These are phyloP conservation scores for Bombus balteatus DNA, from an alignment of 1,140 invertebrate genomes.

Conservation along the genomic window DNA sequence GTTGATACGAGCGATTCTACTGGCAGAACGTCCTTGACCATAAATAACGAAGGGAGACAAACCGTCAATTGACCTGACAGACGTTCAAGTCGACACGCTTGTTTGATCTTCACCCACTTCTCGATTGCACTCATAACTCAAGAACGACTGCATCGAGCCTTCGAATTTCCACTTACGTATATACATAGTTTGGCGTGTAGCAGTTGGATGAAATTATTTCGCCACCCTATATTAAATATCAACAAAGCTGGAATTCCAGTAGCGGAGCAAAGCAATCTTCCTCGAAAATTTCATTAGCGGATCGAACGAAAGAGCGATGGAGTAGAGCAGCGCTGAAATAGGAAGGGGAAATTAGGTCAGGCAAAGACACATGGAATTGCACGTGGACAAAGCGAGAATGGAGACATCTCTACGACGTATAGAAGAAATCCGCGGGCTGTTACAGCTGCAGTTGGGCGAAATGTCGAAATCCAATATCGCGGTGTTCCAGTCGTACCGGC, in stretches of 20 bases:
- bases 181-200: too few relatives aligned
- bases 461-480: constrained; percentile 68
- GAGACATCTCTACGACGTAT: constrained; percentile 39
- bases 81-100: background rate
- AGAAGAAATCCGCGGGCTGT: constrained; percentile 30
- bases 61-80: constrained; percentile 24
- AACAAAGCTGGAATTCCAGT: too few relatives aligned
- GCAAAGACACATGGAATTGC: constrained; percentile 24
- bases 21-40: constrained; percentile 36
- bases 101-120: constrained; percentile 14
- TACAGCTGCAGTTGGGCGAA: constrained; percentile 57
- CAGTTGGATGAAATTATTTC: background rate
- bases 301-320: background rate
- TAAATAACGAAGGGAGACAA: background rate
- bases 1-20: background rate
- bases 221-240: background rate
- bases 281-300: too few relatives aligned
- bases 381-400: constrained; percentile 32
- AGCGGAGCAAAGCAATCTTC: background rate
- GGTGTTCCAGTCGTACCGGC: constrained; percentile 57
- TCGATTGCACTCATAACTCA: too few relatives aligned
- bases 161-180: background rate
- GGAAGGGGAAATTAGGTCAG: constrained; percentile 47
- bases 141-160: background rate
- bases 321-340: background rate